Evolutionary conservation across 2,797 vertebrate species (phyloP).

Genomic region (Cossypha caffra): DNA sequence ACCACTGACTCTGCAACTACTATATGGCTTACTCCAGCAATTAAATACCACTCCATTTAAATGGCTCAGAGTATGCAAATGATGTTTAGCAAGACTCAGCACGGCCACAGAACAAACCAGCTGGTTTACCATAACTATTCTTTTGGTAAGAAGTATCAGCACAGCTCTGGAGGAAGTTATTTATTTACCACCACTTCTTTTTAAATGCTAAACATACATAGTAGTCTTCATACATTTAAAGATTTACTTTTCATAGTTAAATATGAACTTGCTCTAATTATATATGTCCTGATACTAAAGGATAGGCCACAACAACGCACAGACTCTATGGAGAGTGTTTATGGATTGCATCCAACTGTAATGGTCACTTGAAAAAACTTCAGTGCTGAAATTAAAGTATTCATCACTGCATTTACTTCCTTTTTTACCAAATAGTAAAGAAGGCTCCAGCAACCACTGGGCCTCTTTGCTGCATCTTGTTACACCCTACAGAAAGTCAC

Average conservation of each 20-base stretch:
- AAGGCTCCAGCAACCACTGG: neutral
- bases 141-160: neutral
- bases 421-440: neutral
- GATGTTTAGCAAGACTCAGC: neutral
- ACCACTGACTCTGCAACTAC: neutral
- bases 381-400: neutral
- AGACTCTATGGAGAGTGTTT: neutral
- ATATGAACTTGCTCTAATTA: neutral
- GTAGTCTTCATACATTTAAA: neutral
- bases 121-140: neutral
- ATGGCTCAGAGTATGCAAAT: neutral
- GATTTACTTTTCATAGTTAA: neutral
- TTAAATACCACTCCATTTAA: neutral
- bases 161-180: neutral
- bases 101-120: neutral
- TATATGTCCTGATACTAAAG: neutral
- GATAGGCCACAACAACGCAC: neutral
- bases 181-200: neutral
- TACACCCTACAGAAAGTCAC: neutral
- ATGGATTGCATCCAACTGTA: neutral
- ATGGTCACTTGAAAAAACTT: neutral
- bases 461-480: neutral
- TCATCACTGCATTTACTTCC: neutral
- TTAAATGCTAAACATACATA: neutral
- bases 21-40: neutral